Conservation (phyloP, 64 coral and sea anemone species). For the Platygyra sinensis region DNA sequence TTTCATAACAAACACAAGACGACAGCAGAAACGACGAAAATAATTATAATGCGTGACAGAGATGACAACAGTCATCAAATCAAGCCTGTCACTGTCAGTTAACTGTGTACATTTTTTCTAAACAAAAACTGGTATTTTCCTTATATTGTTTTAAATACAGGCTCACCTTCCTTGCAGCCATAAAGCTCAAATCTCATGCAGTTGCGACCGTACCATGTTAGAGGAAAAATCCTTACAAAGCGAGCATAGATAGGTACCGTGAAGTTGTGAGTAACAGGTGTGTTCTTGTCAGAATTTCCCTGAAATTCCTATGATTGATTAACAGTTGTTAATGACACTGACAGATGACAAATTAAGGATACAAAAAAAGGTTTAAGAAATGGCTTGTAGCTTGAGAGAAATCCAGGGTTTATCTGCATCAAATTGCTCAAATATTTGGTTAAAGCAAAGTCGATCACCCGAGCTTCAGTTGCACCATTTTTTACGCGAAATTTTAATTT, state of each 20-base stretch:
- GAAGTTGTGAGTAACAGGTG: neutral
- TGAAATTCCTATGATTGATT: neutral
- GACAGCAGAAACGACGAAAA: no score
- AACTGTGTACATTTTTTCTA: neutral
- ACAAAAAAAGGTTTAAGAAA: neutral
- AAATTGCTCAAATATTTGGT: no score
- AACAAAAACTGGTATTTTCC: neutral
- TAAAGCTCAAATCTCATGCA: constrained; percentile 11
- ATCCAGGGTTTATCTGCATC: no score
- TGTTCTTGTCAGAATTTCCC: neutral
- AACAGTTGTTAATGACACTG: neutral
- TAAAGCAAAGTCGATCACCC: no score
- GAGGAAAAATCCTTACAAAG: neutral
- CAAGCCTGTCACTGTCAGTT: no score
- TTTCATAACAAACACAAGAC: no score
- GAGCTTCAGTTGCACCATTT: no score
- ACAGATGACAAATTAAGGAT: neutral
- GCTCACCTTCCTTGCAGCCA: constrained; percentile 5
- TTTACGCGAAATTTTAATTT: no score
- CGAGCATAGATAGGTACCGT: neutral
- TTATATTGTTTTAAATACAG: neutral
- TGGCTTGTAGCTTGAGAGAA: no score
- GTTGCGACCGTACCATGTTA: neutral
- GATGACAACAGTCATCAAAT: no score
- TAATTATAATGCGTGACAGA: no score